Conservation (phyloP, 2,888 invertebrate species). For the Dasysyrphus albostriatus region DNA sequence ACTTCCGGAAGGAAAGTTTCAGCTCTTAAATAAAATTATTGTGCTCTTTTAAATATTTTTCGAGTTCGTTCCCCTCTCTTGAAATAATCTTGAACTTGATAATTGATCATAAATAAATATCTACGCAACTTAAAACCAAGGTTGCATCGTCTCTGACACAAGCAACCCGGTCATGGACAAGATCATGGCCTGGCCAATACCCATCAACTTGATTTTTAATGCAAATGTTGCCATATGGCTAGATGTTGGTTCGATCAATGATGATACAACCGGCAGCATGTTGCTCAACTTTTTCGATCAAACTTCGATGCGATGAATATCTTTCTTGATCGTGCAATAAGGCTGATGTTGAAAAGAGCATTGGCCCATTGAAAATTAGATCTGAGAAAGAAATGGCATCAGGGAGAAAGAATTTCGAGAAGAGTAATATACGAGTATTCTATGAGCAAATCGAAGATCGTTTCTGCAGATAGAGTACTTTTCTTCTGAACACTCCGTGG, state of each 20-base stretch:
- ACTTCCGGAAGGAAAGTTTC: conserved; percentile 67
- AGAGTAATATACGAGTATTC: conserved; percentile 51
- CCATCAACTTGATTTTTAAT: conserved; percentile 57
- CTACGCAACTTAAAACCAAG: conserved; percentile 60
- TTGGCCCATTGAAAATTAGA: conserved; percentile 56
- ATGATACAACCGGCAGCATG: conserved; percentile 47
- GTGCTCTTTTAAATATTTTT: conserved; percentile 43
- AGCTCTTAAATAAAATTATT: not conserved
- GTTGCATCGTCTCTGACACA: conserved; percentile 51
- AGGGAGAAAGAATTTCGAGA: conserved; percentile 63
- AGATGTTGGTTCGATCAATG: conserved; percentile 48
- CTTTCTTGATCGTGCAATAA: conserved; percentile 27
- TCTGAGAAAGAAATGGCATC: conserved; percentile 55
- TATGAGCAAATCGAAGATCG: not conserved
- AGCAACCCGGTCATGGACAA: conserved; percentile 62
- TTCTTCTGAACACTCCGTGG: conserved; percentile 35
- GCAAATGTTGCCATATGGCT: conserved; percentile 23
- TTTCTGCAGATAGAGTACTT: conserved; percentile 4
- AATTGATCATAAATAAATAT: conserved; percentile 59
- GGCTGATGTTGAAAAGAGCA: conserved; percentile 48
- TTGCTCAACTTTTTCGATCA: conserved; percentile 54
- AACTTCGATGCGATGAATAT: conserved; percentile 33
- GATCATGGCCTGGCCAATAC: conserved; percentile 75
- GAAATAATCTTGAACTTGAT: conserved; percentile 46
- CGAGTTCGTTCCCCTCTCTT: conserved; percentile 73